phyloP scores from a whole-genome alignment of 2,113 vertebrate genomes.

The Oplegnathus fasciatus region DNA sequence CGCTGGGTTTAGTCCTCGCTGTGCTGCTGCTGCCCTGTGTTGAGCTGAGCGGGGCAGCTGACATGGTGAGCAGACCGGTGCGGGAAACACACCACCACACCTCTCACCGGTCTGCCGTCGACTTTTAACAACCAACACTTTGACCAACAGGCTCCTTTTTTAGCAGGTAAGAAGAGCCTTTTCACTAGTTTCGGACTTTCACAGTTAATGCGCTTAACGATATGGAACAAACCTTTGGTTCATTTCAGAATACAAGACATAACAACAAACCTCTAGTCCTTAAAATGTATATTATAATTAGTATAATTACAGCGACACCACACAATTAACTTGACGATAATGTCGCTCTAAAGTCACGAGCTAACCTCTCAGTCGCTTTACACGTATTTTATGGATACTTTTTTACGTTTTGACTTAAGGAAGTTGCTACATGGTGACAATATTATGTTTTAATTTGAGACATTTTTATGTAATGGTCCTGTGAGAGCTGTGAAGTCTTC shows the following conservation, averaged over 20 bases:
- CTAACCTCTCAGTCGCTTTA: too few relatives aligned
- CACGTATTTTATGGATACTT: not conserved
- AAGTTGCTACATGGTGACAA: not conserved
- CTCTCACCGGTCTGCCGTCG: slow-evolving; percentile 55
- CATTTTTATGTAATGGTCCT: not conserved
- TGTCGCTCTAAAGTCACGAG: not conserved
- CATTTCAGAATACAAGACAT: not conserved
- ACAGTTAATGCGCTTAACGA: not conserved
- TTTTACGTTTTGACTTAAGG: not conserved
- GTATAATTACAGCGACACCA: not conserved
- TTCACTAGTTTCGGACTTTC: not conserved
- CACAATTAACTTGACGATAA: not conserved
- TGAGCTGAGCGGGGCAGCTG: slow-evolving; percentile 79
- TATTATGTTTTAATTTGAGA: too few relatives aligned
- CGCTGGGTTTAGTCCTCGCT: slow-evolving; percentile 83
- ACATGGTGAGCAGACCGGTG: slow-evolving; percentile 71
- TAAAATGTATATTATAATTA: not conserved
- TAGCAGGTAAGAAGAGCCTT: too few relatives aligned
- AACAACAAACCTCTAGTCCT: not conserved
- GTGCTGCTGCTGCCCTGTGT: slow-evolving; percentile 67
- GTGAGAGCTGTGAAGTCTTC: not conserved
- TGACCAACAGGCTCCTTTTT: not conserved
- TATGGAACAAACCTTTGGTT: not conserved
- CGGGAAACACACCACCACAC: slow-evolving; percentile 56
- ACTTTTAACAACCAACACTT: slow-evolving; percentile 1